Evolutionary conservation across 2,113 vertebrate species (phyloP).

Genomic region (Telmatochromis brichardi): DNA sequence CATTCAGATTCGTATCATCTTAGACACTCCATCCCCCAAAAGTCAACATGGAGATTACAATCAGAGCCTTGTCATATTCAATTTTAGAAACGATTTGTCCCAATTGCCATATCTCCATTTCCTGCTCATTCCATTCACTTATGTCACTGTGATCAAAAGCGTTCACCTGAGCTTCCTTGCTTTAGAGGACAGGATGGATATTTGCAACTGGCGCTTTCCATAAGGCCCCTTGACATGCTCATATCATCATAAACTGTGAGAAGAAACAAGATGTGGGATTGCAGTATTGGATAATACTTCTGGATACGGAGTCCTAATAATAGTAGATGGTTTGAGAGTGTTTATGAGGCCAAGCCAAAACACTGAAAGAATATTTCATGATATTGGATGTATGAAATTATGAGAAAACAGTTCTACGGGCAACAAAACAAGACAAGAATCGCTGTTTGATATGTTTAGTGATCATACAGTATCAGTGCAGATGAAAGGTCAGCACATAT

Average conservation of each 20-base stretch:
- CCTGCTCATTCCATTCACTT: constrained; percentile 64
- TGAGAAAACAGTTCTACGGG: neutral
- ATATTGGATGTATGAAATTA: neutral
- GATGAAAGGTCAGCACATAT: constrained; percentile 41
- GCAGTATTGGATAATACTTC: neutral
- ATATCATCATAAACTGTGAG: neutral
- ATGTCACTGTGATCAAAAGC: constrained; percentile 59
- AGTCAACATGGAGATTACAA: constrained; percentile 67
- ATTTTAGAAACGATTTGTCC: constrained; percentile 66
- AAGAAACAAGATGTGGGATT: neutral
- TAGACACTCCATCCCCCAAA: constrained; percentile 42
- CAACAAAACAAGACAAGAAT: neutral
- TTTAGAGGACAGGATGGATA: constrained; percentile 26
- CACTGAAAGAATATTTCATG: neutral
- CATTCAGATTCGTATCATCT: constrained; percentile 47
- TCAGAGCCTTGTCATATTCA: constrained; percentile 71
- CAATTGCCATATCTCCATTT: constrained; percentile 65
- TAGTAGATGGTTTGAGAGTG: neutral
- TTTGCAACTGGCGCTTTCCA: constrained; percentile 35
- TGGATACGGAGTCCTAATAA: neutral
- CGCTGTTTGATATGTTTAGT: neutral
- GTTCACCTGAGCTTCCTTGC: constrained; percentile 44
- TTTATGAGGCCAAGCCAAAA: neutral
- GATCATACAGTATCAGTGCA: constrained; percentile 16
- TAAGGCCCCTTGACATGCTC: constrained; percentile 12